A percentile compares a stretch with the other conserved stretches of the same genome.
These are phyloP conservation scores for Drosophila novamexicana DNA, from an alignment of 1,140 invertebrate genomes.

Conservation along the genomic window DNA sequence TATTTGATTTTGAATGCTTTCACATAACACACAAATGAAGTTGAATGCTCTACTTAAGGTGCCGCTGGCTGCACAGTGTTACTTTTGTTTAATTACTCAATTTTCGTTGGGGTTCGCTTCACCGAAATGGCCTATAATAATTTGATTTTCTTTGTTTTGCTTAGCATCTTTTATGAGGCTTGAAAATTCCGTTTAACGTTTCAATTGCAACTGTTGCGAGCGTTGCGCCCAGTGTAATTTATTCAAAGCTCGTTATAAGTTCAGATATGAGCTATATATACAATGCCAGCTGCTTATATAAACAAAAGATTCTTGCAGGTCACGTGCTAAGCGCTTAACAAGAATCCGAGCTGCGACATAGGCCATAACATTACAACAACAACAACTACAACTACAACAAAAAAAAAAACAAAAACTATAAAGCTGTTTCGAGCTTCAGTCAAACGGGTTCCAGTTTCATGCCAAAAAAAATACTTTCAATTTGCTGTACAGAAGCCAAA, in stretches of 20 bases:
- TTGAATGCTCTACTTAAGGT: slow-evolving; percentile 68
- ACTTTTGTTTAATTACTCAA: slow-evolving; percentile 60
- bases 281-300: slow-evolving; percentile 15
- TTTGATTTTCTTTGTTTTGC: background rate
- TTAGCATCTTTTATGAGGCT: slow-evolving; percentile 31
- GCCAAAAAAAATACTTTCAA: slow-evolving; percentile 23
- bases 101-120: slow-evolving; percentile 29
- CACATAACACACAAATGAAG: slow-evolving; percentile 36
- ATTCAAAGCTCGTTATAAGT: background rate
- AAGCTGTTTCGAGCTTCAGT: background rate
- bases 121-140: slow-evolving; percentile 10
- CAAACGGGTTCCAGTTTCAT: slow-evolving; percentile 19
- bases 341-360: slow-evolving; percentile 1
- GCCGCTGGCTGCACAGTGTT: slow-evolving; percentile 30
- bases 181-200: slow-evolving; percentile 36
- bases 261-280: slow-evolving; percentile 9
- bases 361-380: slow-evolving; percentile 5
- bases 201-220: slow-evolving; percentile 19
- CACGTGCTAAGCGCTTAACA: background rate
- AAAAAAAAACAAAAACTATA: background rate
- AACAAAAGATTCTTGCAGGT: slow-evolving; percentile 1
- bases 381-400: slow-evolving; percentile 6
- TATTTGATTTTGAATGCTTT: slow-evolving; percentile 33
- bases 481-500: slow-evolving; percentile 24
- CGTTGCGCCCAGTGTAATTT: background rate